Evolutionary conservation across 2,888 invertebrate species (phyloP), one percentile per base, ranked within the genome.

Genomic region (Drosophila dives): DNA sequence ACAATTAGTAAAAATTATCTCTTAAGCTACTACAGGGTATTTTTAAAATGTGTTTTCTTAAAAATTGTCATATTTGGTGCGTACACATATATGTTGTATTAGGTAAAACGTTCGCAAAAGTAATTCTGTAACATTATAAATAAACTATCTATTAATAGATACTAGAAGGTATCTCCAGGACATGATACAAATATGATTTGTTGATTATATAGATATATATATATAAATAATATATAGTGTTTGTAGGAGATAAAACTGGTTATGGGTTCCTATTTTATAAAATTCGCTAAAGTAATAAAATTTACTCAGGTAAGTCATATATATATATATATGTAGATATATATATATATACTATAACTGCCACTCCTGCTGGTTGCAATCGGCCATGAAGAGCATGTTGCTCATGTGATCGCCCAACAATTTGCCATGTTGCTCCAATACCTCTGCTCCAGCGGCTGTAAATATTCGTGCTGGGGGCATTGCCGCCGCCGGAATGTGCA

Each of bases 401-500:
- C 32, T 71, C 75, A 78, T 64, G 5, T 80, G 70, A 23, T 72
- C 75, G 1, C 55, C 75, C 3, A 56, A 8, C 5, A 75, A 26
- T 65, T 80, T 72, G 0, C n/a, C 23, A 29, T 71, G 55, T 7
- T 71, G 64, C 8, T 54, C 38, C 15, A 42, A 26, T 3, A 59
- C 36, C 10, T 51, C 60, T 2, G 50, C 55, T 0, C 72, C 69
- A 8, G 34, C 68, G 8, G 50, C 20, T 50, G 77, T 80, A 32
- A 80, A 80, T 29, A 71, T 20, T 40, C 79, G 70, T 12, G 72
- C 62, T 0, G 81, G 75, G 8, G 83, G 83, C 6, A 68, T 53
- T 10, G 83, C 75, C n/a, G 75, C 29, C 10, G 81, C 83, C 23
- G 81, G 81, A 55, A 81, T 81, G 38, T 81, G 81, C 32, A 81